A percentile compares a stretch with the other conserved stretches of the same genome.
phyloP scores from a whole-genome alignment of 2,113 vertebrate species.

The Urocynchramus pylzowi region DNA sequence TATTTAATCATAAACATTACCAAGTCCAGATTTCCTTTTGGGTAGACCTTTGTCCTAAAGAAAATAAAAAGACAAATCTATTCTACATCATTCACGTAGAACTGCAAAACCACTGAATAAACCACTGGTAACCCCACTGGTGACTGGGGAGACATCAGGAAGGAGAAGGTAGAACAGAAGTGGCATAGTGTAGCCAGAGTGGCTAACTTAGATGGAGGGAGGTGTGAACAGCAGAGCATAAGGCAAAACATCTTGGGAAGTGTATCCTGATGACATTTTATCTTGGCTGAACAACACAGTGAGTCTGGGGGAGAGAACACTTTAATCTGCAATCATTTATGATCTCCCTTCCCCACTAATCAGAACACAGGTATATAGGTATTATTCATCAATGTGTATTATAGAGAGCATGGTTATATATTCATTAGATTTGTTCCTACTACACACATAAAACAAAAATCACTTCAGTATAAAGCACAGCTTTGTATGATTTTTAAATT shows the following conservation, averaged over 20 bases:
- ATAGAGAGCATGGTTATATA: not conserved
- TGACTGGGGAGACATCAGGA: not conserved
- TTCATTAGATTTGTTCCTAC: not conserved
- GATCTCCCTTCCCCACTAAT: not conserved
- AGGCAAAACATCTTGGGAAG: slow-evolving; percentile 56
- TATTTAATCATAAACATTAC: slow-evolving; percentile 1
- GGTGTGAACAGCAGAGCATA: slow-evolving; percentile 24
- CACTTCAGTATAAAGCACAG: not conserved
- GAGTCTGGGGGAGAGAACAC: not conserved
- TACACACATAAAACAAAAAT: not conserved
- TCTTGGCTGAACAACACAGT: not conserved
- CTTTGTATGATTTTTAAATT: not conserved
- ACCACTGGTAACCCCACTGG: not conserved
- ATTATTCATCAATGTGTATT: not conserved
- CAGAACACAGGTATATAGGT: not conserved
- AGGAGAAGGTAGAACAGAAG: not conserved
- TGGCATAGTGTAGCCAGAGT: not conserved
- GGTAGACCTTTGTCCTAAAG: not conserved
- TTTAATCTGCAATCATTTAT: not conserved
- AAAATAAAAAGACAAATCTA: not conserved
- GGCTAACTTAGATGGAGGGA: not conserved
- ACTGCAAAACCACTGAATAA: not conserved
- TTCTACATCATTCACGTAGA: not conserved
- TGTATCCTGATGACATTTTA: not conserved
- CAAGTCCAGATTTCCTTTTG: not conserved